Conservation (phyloP, 2,113 vertebrate genomes). For the Rhombomys opimus region DNA sequence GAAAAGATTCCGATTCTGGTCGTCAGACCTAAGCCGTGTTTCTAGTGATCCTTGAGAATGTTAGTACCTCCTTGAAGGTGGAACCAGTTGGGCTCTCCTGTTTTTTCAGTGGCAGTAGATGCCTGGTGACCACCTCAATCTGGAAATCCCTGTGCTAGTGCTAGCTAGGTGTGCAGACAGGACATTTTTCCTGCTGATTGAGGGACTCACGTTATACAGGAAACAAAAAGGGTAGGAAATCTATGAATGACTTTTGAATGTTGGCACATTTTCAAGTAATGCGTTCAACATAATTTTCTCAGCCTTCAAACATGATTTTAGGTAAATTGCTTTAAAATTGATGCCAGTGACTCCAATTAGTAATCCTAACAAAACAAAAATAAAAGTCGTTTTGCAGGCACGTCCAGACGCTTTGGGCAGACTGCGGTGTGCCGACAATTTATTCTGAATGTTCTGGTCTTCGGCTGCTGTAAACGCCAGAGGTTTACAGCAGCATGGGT, state of each 20-base stretch:
- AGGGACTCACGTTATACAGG: not conserved
- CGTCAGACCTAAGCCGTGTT: not conserved
- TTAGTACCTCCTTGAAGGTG: not conserved
- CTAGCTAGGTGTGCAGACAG: not conserved
- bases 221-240: not conserved
- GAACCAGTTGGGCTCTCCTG: not conserved
- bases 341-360: not conserved
- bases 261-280: constrained; percentile 48
- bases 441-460: not conserved
- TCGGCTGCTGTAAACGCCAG: not conserved
- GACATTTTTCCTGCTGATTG: not conserved
- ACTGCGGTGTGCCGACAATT: not conserved
- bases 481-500: too few relatives aligned
- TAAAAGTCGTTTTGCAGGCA: not conserved
- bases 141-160: not conserved
- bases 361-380: not conserved
- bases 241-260: constrained; percentile 12
- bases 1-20: constrained; percentile 31
- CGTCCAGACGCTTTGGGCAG: not conserved
- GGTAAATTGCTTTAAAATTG: not conserved
- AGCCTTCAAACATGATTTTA: constrained; percentile 16
- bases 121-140: not conserved
- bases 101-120: constrained; percentile 9
- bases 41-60: not conserved
- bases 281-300: constrained; percentile 17